Conservation (phyloP, 1,140 invertebrate species). For the Tetraneura akinire region DNA sequence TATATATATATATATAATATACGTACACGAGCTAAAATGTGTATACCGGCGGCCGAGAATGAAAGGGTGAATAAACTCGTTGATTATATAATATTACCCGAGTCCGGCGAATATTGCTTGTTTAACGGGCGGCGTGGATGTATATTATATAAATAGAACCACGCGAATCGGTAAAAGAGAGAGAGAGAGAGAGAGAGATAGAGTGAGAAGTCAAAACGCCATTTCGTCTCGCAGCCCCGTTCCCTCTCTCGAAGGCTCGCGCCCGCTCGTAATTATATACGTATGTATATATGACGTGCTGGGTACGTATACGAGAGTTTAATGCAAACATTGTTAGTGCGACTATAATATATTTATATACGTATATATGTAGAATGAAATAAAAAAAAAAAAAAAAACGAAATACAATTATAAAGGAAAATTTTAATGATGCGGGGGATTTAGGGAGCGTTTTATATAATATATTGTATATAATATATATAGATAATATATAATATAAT, state of each 20-base stretch:
- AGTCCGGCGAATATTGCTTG: constrained; percentile 25
- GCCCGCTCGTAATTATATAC: constrained; percentile 25
- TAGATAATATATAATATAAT: constrained; percentile 28
- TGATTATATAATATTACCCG: constrained; percentile 26
- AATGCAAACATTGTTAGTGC: constrained; percentile 47
- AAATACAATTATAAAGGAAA: constrained; percentile 51
- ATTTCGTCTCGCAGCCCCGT: constrained; percentile 9
- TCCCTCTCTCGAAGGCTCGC: background rate
- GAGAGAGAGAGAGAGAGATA: too few species aligned
- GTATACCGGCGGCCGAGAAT: background rate
- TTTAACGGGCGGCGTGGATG: background rate
- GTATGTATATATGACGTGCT: background rate
- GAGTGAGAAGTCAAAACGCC: background rate
- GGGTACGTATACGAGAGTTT: constrained; percentile 16
- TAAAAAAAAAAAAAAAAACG: constrained; percentile 29
- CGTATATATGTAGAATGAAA: background rate
- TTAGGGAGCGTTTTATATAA: constrained; percentile 29
- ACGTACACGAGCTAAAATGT: background rate
- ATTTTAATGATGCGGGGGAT: constrained; percentile 51
- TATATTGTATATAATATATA: too few species aligned
- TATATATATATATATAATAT: constrained; percentile 37
- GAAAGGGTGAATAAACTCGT: background rate
- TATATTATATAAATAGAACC: too few species aligned
- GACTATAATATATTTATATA: background rate
- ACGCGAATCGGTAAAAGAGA: too few species aligned